These are phyloP conservation scores for Parnassius mnemosyne DNA, from an alignment of 2,888 invertebrate species.

Conservation along the genomic window DNA sequence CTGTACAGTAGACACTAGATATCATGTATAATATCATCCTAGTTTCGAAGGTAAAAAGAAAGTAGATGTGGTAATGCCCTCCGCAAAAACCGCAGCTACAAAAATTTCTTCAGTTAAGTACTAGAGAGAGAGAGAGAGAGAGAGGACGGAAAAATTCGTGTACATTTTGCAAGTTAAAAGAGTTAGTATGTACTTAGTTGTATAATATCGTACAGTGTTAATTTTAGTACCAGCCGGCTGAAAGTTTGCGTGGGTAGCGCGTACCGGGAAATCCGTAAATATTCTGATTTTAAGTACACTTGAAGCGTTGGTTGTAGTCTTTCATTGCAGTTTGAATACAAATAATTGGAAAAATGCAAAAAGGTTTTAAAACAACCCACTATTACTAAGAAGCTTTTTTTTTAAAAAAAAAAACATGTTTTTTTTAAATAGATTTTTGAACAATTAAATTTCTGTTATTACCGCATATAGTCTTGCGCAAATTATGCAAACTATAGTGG, in stretches of 20 bases:
- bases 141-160: slow-evolving; percentile 51
- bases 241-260: slow-evolving; percentile 20
- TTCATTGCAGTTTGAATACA: slow-evolving; percentile 21
- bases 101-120: slow-evolving; percentile 64
- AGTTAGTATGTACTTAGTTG: slow-evolving; percentile 36
- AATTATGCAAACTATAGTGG: no score
- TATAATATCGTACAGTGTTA: slow-evolving; percentile 46
- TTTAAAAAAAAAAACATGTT: no score
- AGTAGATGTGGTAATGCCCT: slow-evolving; percentile 53
- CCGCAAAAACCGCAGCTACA: slow-evolving; percentile 54
- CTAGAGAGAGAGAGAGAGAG: slow-evolving; percentile 39
- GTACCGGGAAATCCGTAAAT: slow-evolving; percentile 23
- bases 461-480: no score
- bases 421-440: no score
- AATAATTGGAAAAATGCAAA: slow-evolving; percentile 7
- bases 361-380: background rate
- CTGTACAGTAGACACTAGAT: no score
- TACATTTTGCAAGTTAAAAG: slow-evolving; percentile 55
- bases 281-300: slow-evolving; percentile 24
- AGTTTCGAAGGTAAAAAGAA: slow-evolving; percentile 47
- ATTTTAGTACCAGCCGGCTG: slow-evolving; percentile 40
- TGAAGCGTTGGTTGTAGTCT: slow-evolving; percentile 20
- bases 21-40: slow-evolving; percentile 39
- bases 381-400: no score
- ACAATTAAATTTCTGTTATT: background rate